A percentile compares a stretch with the other conserved stretches of the same genome.
phyloP scores from a whole-genome alignment of 2,113 vertebrate species.

The Vidua chalybeata region DNA sequence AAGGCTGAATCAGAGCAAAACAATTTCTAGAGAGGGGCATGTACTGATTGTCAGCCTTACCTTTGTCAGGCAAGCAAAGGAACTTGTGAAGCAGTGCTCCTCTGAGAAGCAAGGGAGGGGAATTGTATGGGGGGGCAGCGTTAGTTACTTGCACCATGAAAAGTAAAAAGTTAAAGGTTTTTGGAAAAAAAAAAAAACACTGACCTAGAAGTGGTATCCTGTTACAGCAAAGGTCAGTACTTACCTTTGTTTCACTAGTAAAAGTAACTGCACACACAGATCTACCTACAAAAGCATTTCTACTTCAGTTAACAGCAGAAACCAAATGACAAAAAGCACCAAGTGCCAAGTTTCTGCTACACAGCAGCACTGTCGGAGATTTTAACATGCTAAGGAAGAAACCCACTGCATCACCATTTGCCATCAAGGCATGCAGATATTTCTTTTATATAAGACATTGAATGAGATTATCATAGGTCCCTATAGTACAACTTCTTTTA shows the following conservation, averaged over 20 bases:
- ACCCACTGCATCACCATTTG: neutral
- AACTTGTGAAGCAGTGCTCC: accelerated
- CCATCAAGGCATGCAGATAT: neutral
- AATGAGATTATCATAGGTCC: neutral
- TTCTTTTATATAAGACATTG: neutral
- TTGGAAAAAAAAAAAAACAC: neutral
- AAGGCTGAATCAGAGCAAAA: neutral
- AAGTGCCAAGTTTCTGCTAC: no score
- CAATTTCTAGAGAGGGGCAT: neutral
- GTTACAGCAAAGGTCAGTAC: neutral
- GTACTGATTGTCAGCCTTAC: neutral
- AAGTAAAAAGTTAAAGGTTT: neutral
- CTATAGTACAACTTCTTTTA: neutral
- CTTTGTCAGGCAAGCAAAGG: neutral
- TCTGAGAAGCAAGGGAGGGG: accelerated
- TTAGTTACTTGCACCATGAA: neutral
- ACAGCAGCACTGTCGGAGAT: neutral
- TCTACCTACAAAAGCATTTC: neutral
- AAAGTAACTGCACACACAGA: neutral
- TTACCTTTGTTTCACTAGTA: neutral
- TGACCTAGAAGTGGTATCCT: neutral
- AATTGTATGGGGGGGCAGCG: accelerated
- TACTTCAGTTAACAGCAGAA: neutral
- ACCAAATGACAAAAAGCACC: neutral
- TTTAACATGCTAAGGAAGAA: neutral